These are phyloP conservation scores for Marisa cornuarietis DNA, from an alignment of 1,140 invertebrate species.

Conservation along the genomic window DNA sequence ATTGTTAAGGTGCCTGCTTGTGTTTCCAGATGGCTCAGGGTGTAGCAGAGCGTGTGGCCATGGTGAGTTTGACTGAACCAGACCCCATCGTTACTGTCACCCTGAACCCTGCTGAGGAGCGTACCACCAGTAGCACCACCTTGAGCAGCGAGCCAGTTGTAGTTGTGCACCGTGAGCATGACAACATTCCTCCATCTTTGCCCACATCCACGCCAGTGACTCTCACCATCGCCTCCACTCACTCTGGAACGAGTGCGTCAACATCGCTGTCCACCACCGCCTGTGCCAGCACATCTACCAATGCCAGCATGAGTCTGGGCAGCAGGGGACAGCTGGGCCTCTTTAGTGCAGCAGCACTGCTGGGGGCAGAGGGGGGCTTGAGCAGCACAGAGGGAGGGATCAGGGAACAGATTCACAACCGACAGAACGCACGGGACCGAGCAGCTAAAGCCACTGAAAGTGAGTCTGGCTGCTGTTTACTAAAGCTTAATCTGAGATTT, in stretches of 20 bases:
- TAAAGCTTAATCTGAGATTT: no score
- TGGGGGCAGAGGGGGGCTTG: constrained; percentile 17
- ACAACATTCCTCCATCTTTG: not conserved
- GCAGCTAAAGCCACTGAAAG: constrained; percentile 28
- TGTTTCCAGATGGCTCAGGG: constrained; percentile 83
- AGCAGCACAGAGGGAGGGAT: constrained; percentile 38
- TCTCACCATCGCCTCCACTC: not conserved
- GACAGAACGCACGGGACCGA: constrained; percentile 29
- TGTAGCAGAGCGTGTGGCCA: constrained; percentile 86
- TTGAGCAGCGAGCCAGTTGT: constrained; percentile 39
- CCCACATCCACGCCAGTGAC: not conserved
- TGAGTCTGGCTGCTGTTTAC: not conserved
- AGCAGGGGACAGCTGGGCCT: constrained; percentile 28
- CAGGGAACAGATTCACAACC: constrained; percentile 35
- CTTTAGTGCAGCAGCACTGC: constrained; percentile 15
- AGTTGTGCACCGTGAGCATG: constrained; percentile 40
- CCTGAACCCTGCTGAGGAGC: constrained; percentile 56
- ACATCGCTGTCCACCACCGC: no score
- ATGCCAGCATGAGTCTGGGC: constrained; percentile 21
- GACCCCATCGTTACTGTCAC: constrained; percentile 61
- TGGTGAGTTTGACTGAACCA: constrained; percentile 75
- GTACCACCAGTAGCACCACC: constrained; percentile 14
- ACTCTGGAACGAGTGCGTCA: no score
- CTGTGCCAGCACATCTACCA: constrained; percentile 3
- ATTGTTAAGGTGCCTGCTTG: not conserved